Percentiles rank a stretch among this genome's conserved stretches.
phyloP scores from a whole-genome alignment of 1,140 invertebrate species.

The Drosophila ficusphila region DNA sequence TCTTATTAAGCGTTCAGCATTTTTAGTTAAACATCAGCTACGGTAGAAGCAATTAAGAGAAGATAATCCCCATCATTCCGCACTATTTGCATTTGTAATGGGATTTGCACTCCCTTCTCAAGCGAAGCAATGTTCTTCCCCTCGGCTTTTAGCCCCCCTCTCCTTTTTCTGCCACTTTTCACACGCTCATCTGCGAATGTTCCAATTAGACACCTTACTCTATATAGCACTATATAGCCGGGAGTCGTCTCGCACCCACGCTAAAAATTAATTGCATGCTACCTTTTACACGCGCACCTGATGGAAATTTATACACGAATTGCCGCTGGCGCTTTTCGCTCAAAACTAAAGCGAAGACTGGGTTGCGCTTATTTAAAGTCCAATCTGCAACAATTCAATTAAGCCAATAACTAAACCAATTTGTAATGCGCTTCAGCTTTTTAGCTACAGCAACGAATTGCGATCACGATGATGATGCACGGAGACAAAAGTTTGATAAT shows the following conservation, averaged over 20 bases:
- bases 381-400: constrained; percentile 80
- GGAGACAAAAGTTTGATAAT: not conserved
- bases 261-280: constrained; percentile 58
- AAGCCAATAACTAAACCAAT: constrained; percentile 79
- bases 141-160: not conserved
- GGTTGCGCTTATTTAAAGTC: constrained; percentile 63
- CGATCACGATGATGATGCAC: constrained; percentile 31
- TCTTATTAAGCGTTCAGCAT: constrained; percentile 23
- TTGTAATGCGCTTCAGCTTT: constrained; percentile 75
- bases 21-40: constrained; percentile 28
- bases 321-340: constrained; percentile 15
- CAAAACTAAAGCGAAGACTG: constrained; percentile 30
- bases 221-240: constrained; percentile 8
- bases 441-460: constrained; percentile 54
- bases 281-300: constrained; percentile 31
- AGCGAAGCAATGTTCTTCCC: not conserved
- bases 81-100: constrained; percentile 69
- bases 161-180: constrained; percentile 27
- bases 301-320: constrained; percentile 46
- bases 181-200: constrained; percentile 36
- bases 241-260: constrained; percentile 23
- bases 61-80: constrained; percentile 46
- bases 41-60: constrained; percentile 36
- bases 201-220: constrained; percentile 61
- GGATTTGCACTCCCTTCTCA: constrained; percentile 46